Evolutionary conservation across 2,888 invertebrate species (phyloP).

Genomic region (Clistopyga incitator): DNA sequence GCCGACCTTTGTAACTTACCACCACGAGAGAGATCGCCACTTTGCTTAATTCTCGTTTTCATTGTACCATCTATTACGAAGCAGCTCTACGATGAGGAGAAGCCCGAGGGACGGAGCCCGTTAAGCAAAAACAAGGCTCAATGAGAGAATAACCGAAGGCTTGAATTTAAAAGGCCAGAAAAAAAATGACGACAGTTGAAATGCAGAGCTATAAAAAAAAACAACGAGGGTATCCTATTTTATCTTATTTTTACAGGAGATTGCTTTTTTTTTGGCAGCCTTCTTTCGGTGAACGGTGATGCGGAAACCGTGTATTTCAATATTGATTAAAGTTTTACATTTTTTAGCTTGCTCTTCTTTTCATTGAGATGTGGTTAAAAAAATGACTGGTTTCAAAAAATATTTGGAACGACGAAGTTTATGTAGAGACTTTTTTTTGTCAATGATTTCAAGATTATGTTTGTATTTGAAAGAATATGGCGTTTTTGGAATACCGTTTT

Average conservation of each 20-base stretch:
- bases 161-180: neutral
- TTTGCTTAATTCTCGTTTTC: slow-evolving; percentile 61
- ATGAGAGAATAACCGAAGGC: neutral
- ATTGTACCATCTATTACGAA: slow-evolving; percentile 57
- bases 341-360: too few species aligned
- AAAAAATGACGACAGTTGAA: neutral
- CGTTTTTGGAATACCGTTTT: too few species aligned
- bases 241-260: neutral
- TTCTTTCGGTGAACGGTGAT: too few species aligned
- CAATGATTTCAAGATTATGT: too few species aligned
- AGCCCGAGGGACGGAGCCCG: neutral
- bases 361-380: too few species aligned
- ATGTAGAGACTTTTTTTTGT: too few species aligned
- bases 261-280: too few species aligned
- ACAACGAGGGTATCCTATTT: neutral
- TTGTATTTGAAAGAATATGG: too few species aligned
- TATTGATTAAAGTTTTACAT: too few species aligned
- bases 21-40: slow-evolving; percentile 57
- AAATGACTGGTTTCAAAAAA: too few species aligned
- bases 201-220: neutral
- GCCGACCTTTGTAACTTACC: slow-evolving; percentile 19
- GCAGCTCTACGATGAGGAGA: neutral
- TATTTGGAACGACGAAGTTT: too few species aligned
- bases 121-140: neutral
- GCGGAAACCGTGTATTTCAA: too few species aligned